Percentiles rank a stretch among this genome's conserved stretches.
Conservation (phyloP, 2,113 vertebrate species). For the Eublepharis macularius region DNA sequence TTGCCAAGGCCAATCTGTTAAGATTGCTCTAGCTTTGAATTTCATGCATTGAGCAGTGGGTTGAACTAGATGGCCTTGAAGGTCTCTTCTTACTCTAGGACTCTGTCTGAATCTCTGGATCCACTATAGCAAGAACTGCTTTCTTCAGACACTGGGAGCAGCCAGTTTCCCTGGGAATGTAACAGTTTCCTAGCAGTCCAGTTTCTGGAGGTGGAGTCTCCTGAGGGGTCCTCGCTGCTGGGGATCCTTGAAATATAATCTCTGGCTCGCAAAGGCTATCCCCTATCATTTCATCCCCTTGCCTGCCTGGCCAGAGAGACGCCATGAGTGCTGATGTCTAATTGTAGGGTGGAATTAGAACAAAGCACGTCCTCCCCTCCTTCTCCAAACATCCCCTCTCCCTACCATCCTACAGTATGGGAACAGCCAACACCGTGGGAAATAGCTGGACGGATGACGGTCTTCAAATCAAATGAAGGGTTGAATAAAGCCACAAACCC, state of each 20-base stretch:
- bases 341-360: background rate
- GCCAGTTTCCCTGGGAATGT: no score
- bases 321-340: background rate
- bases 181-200: no score
- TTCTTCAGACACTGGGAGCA: no score
- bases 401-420: no score
- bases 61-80: no score
- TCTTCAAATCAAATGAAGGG: background rate
- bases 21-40: no score
- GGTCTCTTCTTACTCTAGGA: no score
- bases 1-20: no score
- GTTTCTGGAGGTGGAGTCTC: no score
- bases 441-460: background rate
- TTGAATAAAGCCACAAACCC: constrained; percentile 5
- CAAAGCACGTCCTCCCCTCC: background rate
- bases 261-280: background rate
- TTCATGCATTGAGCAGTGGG: no score
- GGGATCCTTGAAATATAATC: background rate
- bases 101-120: no score
- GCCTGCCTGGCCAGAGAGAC: background rate
- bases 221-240: background rate
- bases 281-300: background rate
- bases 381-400: background rate
- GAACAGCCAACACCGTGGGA: background rate
- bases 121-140: no score